A percentile compares a stretch with the other conserved stretches of the same genome.
phyloP scores from a whole-genome alignment of 2,113 vertebrate species.

The Nannospalax galili region DNA sequence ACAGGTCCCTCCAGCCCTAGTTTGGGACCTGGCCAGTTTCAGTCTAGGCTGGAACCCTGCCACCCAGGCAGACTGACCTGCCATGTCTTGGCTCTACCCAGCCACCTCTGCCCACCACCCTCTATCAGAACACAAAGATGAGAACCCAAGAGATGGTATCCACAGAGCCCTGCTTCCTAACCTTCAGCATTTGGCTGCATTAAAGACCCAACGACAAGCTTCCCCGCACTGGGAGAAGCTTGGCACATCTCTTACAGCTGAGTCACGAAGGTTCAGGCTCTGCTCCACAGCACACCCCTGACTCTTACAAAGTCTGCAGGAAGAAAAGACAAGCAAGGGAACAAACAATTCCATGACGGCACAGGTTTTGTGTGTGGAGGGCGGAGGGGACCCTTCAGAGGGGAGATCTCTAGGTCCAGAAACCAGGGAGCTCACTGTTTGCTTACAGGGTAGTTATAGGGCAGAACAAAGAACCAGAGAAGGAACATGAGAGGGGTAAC shows the following conservation, averaged over 20 bases:
- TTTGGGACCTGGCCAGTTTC: no score
- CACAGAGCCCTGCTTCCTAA: not conserved
- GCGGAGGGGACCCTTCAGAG: not conserved
- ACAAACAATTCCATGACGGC: accelerated
- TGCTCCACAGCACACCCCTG: not conserved
- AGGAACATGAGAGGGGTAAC: not conserved
- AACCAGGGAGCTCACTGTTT: not conserved
- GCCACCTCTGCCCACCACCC: not conserved
- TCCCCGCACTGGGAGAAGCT: not conserved
- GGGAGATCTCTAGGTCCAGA: not conserved
- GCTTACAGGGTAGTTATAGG: not conserved
- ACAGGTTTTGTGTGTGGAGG: not conserved
- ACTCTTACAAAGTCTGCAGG: not conserved
- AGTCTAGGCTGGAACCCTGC: not conserved
- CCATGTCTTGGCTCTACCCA: not conserved
- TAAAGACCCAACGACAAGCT: not conserved
- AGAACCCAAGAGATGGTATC: not conserved
- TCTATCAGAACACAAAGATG: not conserved
- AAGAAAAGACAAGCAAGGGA: no score
- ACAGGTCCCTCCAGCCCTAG: no score
- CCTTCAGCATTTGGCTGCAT: not conserved
- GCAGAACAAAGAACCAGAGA: not conserved
- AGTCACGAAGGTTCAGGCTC: not conserved
- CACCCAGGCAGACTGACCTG: not conserved
- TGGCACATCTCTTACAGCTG: accelerated